Evolutionary conservation across 2,888 invertebrate species (phyloP), one percentile per base, ranked within the genome.

Genomic region (Hoplodrina ambigua): DNA sequence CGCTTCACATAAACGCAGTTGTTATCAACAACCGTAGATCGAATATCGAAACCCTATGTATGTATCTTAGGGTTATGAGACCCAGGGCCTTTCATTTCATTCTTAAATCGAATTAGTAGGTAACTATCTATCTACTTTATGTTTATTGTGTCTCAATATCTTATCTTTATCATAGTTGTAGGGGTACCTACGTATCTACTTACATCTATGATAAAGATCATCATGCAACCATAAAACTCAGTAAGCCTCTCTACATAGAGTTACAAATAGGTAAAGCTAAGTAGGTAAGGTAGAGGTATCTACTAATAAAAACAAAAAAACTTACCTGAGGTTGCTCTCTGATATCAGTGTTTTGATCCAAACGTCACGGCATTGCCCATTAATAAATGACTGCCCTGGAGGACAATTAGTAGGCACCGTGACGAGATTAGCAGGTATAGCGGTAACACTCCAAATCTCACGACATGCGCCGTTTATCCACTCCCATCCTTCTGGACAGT

Each of bases 401-500:
- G 80, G 78, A 61, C 87, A 87, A 44, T 86, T 85, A 6, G 79
- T 64, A 4, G 88, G 88, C 17, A 85, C 87, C 19, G 87, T 85
- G 20, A 88, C 55, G 6, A 78, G 57, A 54, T 84, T 86, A 8
- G 60, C 54, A 20, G 75, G 81, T 8, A 52, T 59, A 54, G 17
- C 41, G 10, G 20, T 52, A 50, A 52, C 17, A n/a, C 56, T 61
- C 80, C 80, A 80, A 54, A 80, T 20, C 10, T 81, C 81, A 19
- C 80, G 80, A 46, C 80, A 81, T 56, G 52, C 62, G 7, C 84
- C 85, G 56, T 86, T 85, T 8, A 85, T 63, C 61, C 65, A 85
- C 19, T 54, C 60, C 33, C 84, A 84, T 6, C 86, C 86, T 4
- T 33, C 37, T 6, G 83, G 82, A 61, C 87, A 87, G 37, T 86